These are phyloP conservation scores for Pongo abelii DNA, from an alignment of 2,113 vertebrate species.

Conservation along the genomic window DNA sequence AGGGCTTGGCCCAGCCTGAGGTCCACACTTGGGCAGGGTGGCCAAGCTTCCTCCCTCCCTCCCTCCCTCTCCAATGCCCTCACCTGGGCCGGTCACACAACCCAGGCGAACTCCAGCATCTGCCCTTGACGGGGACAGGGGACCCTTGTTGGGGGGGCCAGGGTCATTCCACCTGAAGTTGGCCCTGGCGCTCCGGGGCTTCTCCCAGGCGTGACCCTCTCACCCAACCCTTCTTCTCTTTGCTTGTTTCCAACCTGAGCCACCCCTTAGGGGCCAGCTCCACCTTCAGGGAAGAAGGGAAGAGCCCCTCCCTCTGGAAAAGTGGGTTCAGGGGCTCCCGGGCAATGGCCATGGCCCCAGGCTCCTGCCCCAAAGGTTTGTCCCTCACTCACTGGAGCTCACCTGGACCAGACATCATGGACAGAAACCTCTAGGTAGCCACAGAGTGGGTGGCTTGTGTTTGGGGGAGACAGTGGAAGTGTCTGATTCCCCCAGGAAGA, in stretches of 20 bases:
- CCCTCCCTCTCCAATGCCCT: accelerated
- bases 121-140: accelerated
- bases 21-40: background rate
- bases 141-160: background rate
- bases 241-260: background rate
- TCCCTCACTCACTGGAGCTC: too few relatives aligned
- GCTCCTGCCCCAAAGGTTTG: background rate
- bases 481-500: background rate
- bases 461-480: background rate
- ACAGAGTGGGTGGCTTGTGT: accelerated
- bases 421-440: background rate
- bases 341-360: accelerated
- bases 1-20: background rate
- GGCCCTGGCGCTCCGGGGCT: accelerated
- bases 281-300: background rate
- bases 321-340: background rate
- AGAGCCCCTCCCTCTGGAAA: accelerated
- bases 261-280: background rate
- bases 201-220: background rate
- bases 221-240: accelerated
- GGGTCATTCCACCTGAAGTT: background rate
- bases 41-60: background rate
- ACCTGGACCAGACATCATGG: accelerated
- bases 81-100: accelerated
- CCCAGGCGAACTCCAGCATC: background rate